phyloP scores from a whole-genome alignment of 2,113 vertebrate genomes.

The Andinoacara biseriatus region DNA sequence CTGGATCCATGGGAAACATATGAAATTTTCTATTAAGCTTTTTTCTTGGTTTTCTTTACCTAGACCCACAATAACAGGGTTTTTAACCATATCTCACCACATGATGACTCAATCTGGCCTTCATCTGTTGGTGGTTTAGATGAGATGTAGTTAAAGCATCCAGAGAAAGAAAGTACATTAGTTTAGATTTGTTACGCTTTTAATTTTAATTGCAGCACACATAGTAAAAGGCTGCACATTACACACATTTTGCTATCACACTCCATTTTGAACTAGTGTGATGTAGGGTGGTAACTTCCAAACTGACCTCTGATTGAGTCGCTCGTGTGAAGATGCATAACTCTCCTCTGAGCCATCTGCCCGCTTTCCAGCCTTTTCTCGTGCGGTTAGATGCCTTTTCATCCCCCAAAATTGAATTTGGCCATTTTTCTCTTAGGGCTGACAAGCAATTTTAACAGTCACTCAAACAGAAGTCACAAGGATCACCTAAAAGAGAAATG shows the following conservation, averaged over 20 bases:
- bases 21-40: slow-evolving; percentile 4
- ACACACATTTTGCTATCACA: not conserved
- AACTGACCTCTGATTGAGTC: not conserved
- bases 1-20: not conserved
- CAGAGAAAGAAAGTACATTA: not conserved
- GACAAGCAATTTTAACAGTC: slow-evolving; percentile 14
- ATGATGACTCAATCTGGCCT: not conserved
- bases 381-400: slow-evolving; percentile 15
- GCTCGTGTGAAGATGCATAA: not conserved
- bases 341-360: not conserved
- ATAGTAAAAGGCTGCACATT: not conserved
- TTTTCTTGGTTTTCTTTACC: not conserved
- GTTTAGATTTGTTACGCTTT: not conserved
- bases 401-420: slow-evolving; percentile 37
- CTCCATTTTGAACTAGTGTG: not conserved
- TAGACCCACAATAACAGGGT: not conserved
- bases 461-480: slow-evolving; percentile 50
- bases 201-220: not conserved
- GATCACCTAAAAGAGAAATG: slow-evolving; percentile 8
- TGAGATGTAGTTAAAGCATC: not conserved
- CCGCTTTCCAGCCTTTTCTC: not conserved
- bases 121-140: not conserved
- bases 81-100: not conserved
- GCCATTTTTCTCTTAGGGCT: not conserved
- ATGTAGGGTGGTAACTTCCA: not conserved